Conservation (phyloP, 1,140 invertebrate species). For the Goniozus legneri region DNA sequence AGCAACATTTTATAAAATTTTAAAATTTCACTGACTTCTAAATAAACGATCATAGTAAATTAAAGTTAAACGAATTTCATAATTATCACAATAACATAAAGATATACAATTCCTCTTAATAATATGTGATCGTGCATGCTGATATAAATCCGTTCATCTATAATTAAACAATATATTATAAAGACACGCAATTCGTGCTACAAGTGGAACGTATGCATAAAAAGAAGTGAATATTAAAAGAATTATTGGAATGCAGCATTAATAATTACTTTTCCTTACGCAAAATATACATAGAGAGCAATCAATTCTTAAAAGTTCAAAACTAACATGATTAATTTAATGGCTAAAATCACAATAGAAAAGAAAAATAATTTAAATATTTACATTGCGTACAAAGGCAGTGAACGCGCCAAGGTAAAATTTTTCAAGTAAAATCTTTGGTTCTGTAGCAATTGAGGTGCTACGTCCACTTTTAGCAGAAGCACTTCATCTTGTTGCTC, state of each 20-base stretch:
- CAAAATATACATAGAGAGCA: too few species aligned
- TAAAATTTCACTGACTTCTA: too few species aligned
- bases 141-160: too few species aligned
- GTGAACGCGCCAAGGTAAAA: slow-evolving; percentile 28
- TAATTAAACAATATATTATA: too few species aligned
- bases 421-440: slow-evolving; percentile 24
- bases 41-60: too few species aligned
- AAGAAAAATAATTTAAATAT: neutral
- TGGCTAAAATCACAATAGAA: neutral
- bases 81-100: too few species aligned
- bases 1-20: too few species aligned
- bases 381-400: slow-evolving; percentile 30
- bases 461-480: slow-evolving; percentile 25
- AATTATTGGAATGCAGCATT: neutral
- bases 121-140: too few species aligned
- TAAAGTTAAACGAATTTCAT: too few species aligned
- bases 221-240: neutral
- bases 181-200: neutral
- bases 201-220: neutral
- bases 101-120: too few species aligned
- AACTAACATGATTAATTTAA: neutral
- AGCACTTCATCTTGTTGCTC: slow-evolving; percentile 13
- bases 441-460: slow-evolving; percentile 10
- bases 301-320: neutral
- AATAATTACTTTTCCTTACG: neutral